Evolutionary conservation across 2,797 vertebrate species (phyloP).

Genomic region (Notoglanidium macrostoma): DNA sequence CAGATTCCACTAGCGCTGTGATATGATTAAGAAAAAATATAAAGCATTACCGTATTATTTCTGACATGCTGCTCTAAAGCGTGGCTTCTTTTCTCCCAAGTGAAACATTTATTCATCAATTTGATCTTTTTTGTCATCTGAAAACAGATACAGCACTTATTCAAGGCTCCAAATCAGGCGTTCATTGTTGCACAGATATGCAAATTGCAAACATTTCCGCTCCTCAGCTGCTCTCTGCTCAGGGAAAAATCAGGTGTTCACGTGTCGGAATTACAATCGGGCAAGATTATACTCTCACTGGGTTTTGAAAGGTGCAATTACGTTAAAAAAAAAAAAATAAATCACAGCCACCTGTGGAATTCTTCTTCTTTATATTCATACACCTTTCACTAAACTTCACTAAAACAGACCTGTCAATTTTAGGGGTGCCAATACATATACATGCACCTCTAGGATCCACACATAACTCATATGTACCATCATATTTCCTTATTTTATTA

Average conservation of each 20-base stretch:
- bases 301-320: conserved; percentile 18
- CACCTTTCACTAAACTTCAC: background rate
- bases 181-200: conserved; percentile 19
- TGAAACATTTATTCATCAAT: background rate
- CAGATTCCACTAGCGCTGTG: background rate
- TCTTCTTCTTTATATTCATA: background rate
- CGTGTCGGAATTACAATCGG: conserved; percentile 14
- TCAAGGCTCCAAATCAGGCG: background rate
- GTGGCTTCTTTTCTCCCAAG: background rate
- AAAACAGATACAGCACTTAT: background rate
- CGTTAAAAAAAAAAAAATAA: background rate
- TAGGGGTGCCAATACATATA: background rate
- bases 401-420: background rate
- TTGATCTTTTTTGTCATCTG: background rate
- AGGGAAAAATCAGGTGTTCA: background rate
- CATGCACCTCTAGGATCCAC: background rate
- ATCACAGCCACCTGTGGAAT: conserved; percentile 1
- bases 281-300: conserved; percentile 7
- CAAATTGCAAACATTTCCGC: background rate
- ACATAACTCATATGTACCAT: background rate
- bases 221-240: background rate
- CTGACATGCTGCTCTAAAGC: background rate
- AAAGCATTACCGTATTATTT: background rate
- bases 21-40: background rate
- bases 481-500: background rate